Evolutionary conservation across 2,888 invertebrate species (phyloP).

Genomic region (Acanthosepion esculentum): DNA sequence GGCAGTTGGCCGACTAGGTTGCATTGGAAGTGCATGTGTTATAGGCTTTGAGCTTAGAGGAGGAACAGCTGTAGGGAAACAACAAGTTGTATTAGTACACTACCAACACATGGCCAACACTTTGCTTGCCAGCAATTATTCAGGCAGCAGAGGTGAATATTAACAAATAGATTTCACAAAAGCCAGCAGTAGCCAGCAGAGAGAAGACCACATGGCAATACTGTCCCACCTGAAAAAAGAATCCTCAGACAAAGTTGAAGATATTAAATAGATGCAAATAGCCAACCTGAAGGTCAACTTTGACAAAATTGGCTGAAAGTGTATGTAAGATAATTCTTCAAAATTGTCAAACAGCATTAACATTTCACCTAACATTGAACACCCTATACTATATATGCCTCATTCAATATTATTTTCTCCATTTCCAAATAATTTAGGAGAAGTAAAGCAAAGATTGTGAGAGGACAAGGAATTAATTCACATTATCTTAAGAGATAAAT

Average conservation of each 20-base stretch:
- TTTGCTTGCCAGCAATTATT: conserved; percentile 36
- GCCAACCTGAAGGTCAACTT: conserved; percentile 17
- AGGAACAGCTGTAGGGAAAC: conserved; percentile 50
- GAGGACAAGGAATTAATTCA: no score
- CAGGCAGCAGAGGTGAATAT: conserved; percentile 33
- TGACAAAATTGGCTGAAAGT: neutral
- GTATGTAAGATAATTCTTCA: neutral
- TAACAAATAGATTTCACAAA: neutral
- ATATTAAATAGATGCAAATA: neutral
- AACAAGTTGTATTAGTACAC: conserved; percentile 4
- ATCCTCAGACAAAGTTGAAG: neutral
- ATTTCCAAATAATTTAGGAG: neutral
- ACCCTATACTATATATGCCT: neutral
- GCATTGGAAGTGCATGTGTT: conserved; percentile 69
- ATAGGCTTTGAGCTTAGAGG: conserved; percentile 56
- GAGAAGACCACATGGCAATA: neutral
- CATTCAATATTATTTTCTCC: neutral
- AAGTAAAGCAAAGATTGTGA: neutral
- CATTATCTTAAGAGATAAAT: neutral
- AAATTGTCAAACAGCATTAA: neutral
- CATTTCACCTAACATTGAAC: neutral
- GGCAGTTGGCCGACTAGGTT: conserved; percentile 67
- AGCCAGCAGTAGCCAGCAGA: neutral
- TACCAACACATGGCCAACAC: conserved; percentile 24
- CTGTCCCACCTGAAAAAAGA: neutral